phyloP scores from a whole-genome alignment of 2,797 vertebrate genomes.

The Tenualosa thibaudeaui region DNA sequence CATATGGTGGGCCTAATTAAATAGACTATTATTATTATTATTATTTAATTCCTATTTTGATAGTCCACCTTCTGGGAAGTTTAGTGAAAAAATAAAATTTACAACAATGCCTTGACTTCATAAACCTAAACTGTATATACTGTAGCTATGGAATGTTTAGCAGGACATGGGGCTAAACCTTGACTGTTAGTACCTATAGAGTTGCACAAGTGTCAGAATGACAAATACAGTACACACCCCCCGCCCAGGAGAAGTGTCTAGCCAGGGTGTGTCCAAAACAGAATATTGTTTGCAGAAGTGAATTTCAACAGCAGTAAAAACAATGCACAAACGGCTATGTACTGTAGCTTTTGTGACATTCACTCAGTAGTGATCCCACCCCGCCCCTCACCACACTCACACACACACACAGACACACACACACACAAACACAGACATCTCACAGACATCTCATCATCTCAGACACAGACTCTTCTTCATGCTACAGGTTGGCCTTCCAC shows the following conservation, averaged over 20 bases:
- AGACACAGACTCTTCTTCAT: neutral
- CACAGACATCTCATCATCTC: too few species aligned
- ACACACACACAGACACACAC: neutral
- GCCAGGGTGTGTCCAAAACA: neutral
- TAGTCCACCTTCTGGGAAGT: neutral
- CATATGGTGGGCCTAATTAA: slow-evolving; percentile 15
- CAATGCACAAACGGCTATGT: neutral
- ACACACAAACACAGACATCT: neutral
- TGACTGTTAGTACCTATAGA: neutral
- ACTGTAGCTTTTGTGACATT: neutral
- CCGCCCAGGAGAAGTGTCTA: neutral
- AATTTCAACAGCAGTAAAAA: too few species aligned
- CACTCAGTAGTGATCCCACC: neutral
- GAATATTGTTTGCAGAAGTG: too few species aligned
- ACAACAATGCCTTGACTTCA: neutral
- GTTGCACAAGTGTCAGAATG: neutral
- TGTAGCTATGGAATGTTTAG: neutral
- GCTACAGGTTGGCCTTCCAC: neutral
- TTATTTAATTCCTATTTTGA: neutral
- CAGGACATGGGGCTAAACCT: neutral
- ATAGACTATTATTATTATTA: neutral
- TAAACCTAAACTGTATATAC: neutral
- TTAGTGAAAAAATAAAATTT: neutral
- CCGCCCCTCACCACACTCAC: too few species aligned
- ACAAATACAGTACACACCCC: neutral